Evolutionary conservation across 2,797 vertebrate genomes (phyloP).

Genomic region (Hemibagrus guttatus): DNA sequence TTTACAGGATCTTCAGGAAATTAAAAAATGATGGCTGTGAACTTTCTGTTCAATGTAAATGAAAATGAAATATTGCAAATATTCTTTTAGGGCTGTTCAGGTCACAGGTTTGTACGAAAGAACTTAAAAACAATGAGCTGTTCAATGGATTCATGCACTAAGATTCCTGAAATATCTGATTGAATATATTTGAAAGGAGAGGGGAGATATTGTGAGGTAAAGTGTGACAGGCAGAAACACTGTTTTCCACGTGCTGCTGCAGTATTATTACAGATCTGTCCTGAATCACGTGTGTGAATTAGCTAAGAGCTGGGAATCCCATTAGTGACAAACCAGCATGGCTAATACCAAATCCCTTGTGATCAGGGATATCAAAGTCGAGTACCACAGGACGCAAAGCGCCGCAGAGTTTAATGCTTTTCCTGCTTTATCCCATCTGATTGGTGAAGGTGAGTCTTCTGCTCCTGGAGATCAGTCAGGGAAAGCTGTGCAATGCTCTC

Average conservation of each 20-base stretch:
- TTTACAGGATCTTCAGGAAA: background rate
- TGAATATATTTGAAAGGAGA: background rate
- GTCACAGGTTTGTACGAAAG: background rate
- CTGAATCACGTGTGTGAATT: conserved; percentile 52
- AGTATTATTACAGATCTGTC: conserved; percentile 1
- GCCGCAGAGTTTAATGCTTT: background rate
- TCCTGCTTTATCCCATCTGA: background rate
- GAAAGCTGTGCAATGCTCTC: background rate
- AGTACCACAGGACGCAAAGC: background rate
- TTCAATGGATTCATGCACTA: background rate
- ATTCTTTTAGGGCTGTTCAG: background rate
- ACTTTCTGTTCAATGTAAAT: background rate
- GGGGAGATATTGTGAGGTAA: background rate
- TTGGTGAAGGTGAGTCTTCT: background rate
- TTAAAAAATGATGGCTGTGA: background rate
- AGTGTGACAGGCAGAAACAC: background rate
- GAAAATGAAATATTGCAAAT: background rate
- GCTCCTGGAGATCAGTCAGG: background rate
- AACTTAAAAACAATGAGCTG: background rate
- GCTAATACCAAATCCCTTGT: conserved; percentile 56
- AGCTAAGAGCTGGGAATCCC: conserved; percentile 62
- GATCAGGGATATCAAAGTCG: conserved; percentile 10
- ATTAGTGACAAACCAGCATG: conserved; percentile 54
- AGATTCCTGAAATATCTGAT: background rate
- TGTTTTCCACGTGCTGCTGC: background rate